Percentiles rank a stretch among this genome's conserved stretches.
These are phyloP conservation scores for Pteropus alecto DNA, from an alignment of 2,113 vertebrate genomes.

Conservation along the genomic window DNA sequence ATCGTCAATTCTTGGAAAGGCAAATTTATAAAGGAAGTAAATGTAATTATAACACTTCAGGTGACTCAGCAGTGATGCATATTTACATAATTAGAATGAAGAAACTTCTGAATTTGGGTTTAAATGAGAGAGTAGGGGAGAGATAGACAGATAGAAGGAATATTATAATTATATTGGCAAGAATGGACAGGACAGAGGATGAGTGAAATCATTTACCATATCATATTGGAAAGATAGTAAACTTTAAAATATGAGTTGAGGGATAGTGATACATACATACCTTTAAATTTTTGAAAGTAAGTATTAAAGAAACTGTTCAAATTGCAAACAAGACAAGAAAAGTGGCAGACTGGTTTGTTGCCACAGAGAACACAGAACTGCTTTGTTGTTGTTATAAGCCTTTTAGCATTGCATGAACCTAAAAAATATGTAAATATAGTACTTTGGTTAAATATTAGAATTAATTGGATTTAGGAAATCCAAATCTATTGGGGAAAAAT, in stretches of 20 bases:
- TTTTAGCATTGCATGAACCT: neutral
- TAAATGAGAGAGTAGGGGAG: neutral
- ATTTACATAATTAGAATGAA: neutral
- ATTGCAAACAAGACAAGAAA: neutral
- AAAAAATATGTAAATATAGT: neutral
- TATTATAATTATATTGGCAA: neutral
- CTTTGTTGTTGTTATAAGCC: neutral
- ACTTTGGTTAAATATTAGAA: neutral
- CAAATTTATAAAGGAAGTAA: neutral
- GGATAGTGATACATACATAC: neutral
- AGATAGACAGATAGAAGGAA: neutral
- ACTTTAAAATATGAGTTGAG: neutral
- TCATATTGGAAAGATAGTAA: neutral
- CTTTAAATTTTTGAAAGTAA: neutral
- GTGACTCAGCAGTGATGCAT: neutral
- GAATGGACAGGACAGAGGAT: neutral
- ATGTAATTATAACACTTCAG: neutral
- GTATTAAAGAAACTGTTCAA: neutral
- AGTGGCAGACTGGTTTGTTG: neutral
- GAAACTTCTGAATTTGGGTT: neutral
- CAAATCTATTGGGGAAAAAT: neutral
- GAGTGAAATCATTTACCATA: neutral
- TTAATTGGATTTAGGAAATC: neutral
- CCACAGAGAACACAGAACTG: neutral
- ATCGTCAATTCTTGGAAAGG: neutral